These are phyloP conservation scores for Siphonodentalium dalli DNA, from an alignment of 2,888 invertebrate genomes.

Conservation along the genomic window DNA sequence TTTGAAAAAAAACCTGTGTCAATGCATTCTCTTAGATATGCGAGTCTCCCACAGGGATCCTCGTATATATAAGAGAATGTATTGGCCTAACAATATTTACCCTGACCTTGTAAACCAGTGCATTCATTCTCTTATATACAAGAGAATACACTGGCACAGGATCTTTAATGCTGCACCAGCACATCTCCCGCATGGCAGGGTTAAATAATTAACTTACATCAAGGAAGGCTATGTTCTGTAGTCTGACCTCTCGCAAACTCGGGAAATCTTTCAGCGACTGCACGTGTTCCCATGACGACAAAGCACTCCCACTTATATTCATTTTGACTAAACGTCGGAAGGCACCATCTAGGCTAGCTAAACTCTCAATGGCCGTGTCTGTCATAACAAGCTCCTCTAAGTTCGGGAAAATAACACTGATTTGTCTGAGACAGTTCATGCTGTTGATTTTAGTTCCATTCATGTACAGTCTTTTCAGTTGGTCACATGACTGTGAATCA, in stretches of 20 bases:
- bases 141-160: too few species aligned
- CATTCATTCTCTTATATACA: too few species aligned
- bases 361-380: constrained; percentile 34
- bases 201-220: constrained; percentile 57
- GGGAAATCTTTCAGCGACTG: constrained; percentile 86
- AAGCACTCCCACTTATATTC: constrained; percentile 83
- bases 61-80: too few species aligned
- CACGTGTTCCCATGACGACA: constrained; percentile 88
- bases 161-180: too few species aligned
- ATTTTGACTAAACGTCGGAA: constrained; percentile 69
- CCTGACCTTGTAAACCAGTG: too few species aligned
- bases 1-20: too few species aligned
- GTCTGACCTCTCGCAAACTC: constrained; percentile 80
- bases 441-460: constrained; percentile 85
- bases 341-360: constrained; percentile 36
- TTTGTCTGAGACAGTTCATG: constrained; percentile 83
- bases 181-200: too few species aligned
- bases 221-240: constrained; percentile 76
- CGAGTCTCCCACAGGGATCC: too few species aligned
- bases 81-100: too few species aligned
- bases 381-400: constrained; percentile 81
- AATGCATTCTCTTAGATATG: too few species aligned
- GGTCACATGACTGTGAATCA: constrained; percentile 55
- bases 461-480: constrained; percentile 81
- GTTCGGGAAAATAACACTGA: constrained; percentile 86